Evolutionary conservation across 2,888 invertebrate species (phyloP).

Genomic region (Phyto melanocephala): DNA sequence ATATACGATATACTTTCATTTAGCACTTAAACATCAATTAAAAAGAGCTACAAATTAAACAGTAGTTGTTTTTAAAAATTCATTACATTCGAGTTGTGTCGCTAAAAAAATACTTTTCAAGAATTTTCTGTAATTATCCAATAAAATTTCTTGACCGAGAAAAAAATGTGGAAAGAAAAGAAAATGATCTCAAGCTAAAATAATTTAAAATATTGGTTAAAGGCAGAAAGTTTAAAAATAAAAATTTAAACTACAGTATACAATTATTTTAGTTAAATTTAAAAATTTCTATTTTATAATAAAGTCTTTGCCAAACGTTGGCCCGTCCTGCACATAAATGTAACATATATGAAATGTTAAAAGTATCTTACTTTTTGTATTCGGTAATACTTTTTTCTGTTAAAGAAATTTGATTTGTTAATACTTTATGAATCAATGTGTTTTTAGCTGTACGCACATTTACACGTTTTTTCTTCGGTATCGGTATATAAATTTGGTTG

Average conservation of each 20-base stretch:
- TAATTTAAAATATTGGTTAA: too few species aligned
- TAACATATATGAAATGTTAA: neutral
- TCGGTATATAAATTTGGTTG: neutral
- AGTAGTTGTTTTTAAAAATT: neutral
- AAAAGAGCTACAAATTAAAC: too few species aligned
- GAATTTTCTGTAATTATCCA: too few species aligned
- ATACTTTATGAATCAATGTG: constrained; percentile 23
- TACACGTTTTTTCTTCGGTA: neutral
- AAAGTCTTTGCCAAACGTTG: neutral
- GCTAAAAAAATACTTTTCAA: too few species aligned
- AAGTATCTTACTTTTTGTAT: neutral
- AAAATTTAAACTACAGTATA: too few species aligned
- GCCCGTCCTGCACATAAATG: neutral
- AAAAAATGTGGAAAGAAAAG: too few species aligned
- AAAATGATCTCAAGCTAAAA: too few species aligned
- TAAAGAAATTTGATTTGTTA: constrained; percentile 31
- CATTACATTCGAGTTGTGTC: too few species aligned
- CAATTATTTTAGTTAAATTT: neutral
- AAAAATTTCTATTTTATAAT: neutral
- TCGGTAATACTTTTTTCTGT: neutral
- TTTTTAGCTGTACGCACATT: neutral
- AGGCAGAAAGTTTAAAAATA: too few species aligned
- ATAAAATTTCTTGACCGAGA: too few species aligned
- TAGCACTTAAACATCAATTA: too few species aligned
- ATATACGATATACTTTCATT: too few species aligned